Conservation (phyloP, 1,140 invertebrate genomes). For the Grapholita molesta region DNA sequence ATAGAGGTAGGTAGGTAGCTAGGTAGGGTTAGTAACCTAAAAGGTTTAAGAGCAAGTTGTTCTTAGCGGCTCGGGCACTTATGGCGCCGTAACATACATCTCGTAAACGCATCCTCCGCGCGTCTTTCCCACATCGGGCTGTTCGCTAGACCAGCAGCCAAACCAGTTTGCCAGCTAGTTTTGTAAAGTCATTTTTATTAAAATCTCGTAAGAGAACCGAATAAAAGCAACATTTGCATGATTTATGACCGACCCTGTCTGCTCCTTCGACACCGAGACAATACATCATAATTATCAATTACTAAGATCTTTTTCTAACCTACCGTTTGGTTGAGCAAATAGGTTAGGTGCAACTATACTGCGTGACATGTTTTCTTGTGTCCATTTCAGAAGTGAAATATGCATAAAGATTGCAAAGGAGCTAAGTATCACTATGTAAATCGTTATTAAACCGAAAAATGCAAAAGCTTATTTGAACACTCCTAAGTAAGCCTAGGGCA, state of each 20-base stretch:
- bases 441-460: constrained; percentile 5
- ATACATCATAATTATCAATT: constrained; percentile 13
- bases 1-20: too few relatives aligned
- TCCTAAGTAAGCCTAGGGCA: constrained; percentile 5
- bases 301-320: neutral
- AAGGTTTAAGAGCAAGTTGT: too few relatives aligned
- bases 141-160: constrained; percentile 8
- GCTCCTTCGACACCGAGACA: neutral
- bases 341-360: neutral
- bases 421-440: constrained; percentile 5
- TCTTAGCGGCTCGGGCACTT: too few relatives aligned
- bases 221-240: constrained; percentile 26
- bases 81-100: neutral
- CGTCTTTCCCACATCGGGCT: neutral
- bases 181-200: constrained; percentile 23
- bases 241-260: constrained; percentile 19
- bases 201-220: constrained; percentile 12
- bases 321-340: constrained; percentile 3
- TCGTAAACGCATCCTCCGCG: constrained; percentile 12
- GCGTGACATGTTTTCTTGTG: neutral
- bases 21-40: too few relatives aligned
- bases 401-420: neutral
- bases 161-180: constrained; percentile 26
- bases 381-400: neutral
- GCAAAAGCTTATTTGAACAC: neutral